These are phyloP conservation scores for Oceanites oceanicus DNA, from an alignment of 2,113 vertebrate genomes.

Conservation along the genomic window DNA sequence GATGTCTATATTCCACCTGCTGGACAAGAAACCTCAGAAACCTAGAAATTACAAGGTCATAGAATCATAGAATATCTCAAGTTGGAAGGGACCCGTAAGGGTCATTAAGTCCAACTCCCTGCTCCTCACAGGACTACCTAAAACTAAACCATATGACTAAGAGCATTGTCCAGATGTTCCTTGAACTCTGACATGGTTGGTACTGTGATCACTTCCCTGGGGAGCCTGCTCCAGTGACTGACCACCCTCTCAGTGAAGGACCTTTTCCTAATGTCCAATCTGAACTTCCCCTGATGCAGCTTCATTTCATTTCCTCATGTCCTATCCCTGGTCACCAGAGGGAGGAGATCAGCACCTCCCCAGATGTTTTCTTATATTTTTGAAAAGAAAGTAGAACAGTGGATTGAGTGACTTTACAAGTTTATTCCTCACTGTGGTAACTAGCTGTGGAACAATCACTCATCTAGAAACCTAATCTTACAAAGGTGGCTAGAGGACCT, in stretches of 20 bases:
- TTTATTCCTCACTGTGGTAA: not conserved
- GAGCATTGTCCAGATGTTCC: rapidly evolving
- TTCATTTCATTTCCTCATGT: not conserved
- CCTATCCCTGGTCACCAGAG: not conserved
- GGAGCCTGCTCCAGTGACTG: not conserved
- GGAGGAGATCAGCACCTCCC: not conserved
- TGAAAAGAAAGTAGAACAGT: not conserved
- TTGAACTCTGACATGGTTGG: not conserved
- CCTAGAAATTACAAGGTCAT: not conserved
- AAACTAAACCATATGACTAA: not conserved
- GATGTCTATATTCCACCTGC: not conserved
- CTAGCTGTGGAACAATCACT: not conserved
- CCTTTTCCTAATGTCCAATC: not conserved
- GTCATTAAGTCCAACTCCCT: not conserved
- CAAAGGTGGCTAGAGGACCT: not conserved
- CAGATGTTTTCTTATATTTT: not conserved
- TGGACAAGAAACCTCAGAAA: not conserved
- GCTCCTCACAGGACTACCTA: not conserved
- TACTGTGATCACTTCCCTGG: not conserved
- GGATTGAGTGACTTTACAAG: not conserved
- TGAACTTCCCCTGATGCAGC: rapidly evolving
- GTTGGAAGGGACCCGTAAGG: not conserved
- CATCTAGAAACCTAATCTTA: not conserved
- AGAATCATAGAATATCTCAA: not conserved
- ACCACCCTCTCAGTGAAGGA: not conserved